Conservation (phyloP, 37 sponge, comb jelly and placozoan species). For the Crambe crambe region DNA sequence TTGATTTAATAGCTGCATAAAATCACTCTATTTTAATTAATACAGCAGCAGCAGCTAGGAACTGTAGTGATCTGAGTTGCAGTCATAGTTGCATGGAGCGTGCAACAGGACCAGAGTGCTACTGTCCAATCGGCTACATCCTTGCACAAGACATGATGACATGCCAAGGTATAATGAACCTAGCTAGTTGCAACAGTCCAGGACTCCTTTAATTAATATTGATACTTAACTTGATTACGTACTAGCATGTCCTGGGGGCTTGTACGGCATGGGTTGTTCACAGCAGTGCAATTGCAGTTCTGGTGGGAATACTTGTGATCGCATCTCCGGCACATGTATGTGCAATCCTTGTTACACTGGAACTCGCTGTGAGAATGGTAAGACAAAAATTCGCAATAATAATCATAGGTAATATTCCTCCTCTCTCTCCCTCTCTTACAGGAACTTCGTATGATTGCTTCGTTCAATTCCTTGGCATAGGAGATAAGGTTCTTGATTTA, state of each 20-base stretch:
- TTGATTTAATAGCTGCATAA: not conserved
- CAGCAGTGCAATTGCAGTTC: conserved; percentile 7
- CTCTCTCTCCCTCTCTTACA: not conserved
- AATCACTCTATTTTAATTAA: not conserved
- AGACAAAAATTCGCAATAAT: too few species aligned
- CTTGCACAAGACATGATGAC: conserved; percentile 9
- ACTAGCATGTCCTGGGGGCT: conserved; percentile 28
- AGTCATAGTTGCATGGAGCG: conserved; percentile 6
- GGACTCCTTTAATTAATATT: not conserved
- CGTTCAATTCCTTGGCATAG: not conserved
- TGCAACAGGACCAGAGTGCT: conserved; percentile 1
- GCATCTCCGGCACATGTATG: conserved; percentile 10
- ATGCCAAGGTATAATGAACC: conserved; percentile 30
- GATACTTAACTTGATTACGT: not conserved
- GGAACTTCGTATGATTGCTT: conserved; percentile 6
- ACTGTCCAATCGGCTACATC: conserved; percentile 6
- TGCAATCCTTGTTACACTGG: conserved; percentile 30
- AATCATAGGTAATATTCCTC: too few species aligned
- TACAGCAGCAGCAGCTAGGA: not conserved
- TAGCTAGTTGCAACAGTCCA: too few species aligned
- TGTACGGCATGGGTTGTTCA: conserved; percentile 13
- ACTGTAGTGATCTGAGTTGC: not conserved
- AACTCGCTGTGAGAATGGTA: not conserved
- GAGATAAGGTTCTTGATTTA: conserved; percentile 12
- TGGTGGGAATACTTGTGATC: conserved; percentile 28